Evolutionary conservation across 2,113 vertebrate genomes (phyloP), one percentile per base, ranked within the genome.

Genomic region (Laterallus jamaicensis): DNA sequence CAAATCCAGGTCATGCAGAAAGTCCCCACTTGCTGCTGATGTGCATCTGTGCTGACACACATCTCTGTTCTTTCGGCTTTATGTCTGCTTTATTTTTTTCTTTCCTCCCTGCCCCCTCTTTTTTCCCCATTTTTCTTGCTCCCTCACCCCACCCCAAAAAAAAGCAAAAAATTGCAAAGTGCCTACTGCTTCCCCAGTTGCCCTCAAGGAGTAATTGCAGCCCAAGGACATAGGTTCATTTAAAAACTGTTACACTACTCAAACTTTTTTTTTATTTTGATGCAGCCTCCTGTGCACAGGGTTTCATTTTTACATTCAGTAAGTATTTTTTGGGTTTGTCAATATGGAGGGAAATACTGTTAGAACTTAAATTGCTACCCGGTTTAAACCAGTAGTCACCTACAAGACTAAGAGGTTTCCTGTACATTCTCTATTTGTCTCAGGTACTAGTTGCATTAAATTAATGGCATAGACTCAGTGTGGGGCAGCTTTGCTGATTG

Each of bases 91-190:
- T 76, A 28, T 26, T 10, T 88, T 88, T 54, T 47, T 37, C 1
- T 19, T 40, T 74, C 18, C 85, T 86, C 25, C 20, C 47, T 26
- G 9, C 2, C 6, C 20, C 10, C 9, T 59, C 76, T 64, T 26
- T 52, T 52, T 17, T 14, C 17, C 15, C 11, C 8, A 5, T 15
- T 26, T 8, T 54, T 17, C 42, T 5, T 22, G 5, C 10, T 5
- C 2, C 2, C 16, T 7, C 6, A 2, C 22, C 4, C 11, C 10
- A 6, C 10, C 21, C 11, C 8, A 19, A 8, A 18, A 22, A 14
- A 49, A 55, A 31, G 47, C 17, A 29, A 28, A 10, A 39, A 10
- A 16, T 28, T 56, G 47, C 26, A 50, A 71, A 81, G 28, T 24
- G 66, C 10, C 20, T 29, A 12, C 35, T 68, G 35, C 40, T 50